Base-by-base conservation (phyloP, 1,140 invertebrate species). In the Macrobrachium nipponense region DNA sequence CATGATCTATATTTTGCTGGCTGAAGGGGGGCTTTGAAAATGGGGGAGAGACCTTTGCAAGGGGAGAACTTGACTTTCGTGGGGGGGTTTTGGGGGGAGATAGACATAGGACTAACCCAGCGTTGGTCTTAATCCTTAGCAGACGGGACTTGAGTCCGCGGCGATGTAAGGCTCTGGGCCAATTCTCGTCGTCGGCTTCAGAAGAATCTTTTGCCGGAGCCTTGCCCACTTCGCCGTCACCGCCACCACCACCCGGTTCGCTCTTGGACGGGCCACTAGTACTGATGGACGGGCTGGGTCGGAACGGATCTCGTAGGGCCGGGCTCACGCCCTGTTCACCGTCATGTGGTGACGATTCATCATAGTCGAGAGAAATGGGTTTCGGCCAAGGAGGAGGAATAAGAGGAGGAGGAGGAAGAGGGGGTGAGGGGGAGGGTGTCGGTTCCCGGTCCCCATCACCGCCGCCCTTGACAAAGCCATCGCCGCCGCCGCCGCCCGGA, bases 71-170 rank as follows among this genome's bases (percentile, higher is more conserved):
- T 51, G 12, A 10, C 51, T 51, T 51, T 12, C 51, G 0, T 0
- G 12, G 51, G 51, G 51, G 12, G 51, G 51, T n/a, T n/a, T n/a
- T n/a, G 5, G 51, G 51, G 51, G 51, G 51, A 51, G 51, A 51
- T 12, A 51, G 51, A 51, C 12, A 10, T 2, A 51, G 77, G 64
- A 94, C 94, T 93, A 96, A 97, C 96, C 96, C 96, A 93, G 93
- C 92, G 92, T 95, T 96, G 90, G 95, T 95, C 92, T 94, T 95
- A 93, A 96, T 96, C 93, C 96, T 95, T 91, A 96, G 94, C 90
- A 97, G 94, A 90, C 96, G 95, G 90, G 96, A 96, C 92, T 96
- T 96, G 92, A 96, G 94, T 91, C 95, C 95, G 91, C 95, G 94
- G 91, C 95, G 94, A 51, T 87, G 86, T 60, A 88, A 87, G 68